Evolutionary conservation across 2,113 vertebrate species (phyloP), one percentile per base, ranked within the genome.

Genomic region (Tachysurus fulvidraco): DNA sequence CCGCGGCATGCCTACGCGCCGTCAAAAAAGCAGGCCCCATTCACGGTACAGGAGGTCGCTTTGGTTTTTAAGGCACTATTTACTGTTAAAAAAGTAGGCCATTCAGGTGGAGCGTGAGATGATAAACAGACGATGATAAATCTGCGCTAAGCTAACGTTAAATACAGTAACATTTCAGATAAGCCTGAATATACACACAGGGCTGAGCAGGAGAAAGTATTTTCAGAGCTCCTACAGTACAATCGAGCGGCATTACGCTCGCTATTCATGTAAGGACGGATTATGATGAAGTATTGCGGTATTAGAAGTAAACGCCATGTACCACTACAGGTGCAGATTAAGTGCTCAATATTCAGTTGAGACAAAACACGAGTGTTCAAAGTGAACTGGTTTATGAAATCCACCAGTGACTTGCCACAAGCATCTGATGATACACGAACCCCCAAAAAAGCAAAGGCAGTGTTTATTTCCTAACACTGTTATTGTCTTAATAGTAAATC

Each of bases 41-140:
- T 85, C 52, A 79, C 82, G 36, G 62, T 83, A 83, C 86, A 86
- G 59, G 85, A 83, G 36, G 82, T 16, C 50, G 60, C 21, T 84
- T 84, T 84, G 69, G 67, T 46, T 73, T 30, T 57, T 59, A 36
- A 59, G 30, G 55, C 78, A 59, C 17, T 16, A n/a, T 30, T 79
- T 54, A 5, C 46, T 17, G 46, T 77, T 28, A 69, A 41, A 65
- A 12, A 65, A 7, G n/a, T 25, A 1, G 8, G n/a, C 8, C 46
- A 77, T 36, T 41, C 16, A 5, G 36, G 54, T 55, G 52, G 17
- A 57, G 50, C 16, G 14, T 55, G 50, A 57, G 28, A 78, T 10
- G 52, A 78, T 55, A 55, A 78, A 30, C 50, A 30, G 50, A 19
- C 1, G 17, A 50, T 50, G 46, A 50, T 50, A 9, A 54, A 54